These are phyloP conservation scores for Paramisgurnus dabryanus DNA, from an alignment of 2,113 vertebrate genomes.

Conservation along the genomic window DNA sequence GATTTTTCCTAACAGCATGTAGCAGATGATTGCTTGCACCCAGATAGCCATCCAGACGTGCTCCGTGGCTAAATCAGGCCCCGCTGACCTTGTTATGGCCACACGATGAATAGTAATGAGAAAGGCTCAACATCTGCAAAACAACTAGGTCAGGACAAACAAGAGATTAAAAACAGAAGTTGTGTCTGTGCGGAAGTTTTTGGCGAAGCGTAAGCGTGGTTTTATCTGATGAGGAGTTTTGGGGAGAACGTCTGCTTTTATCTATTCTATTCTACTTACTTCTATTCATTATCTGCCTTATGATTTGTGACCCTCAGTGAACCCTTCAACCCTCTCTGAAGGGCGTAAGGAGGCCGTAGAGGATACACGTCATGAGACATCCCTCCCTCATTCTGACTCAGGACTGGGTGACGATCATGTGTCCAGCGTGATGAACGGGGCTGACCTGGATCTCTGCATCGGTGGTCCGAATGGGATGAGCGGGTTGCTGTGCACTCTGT, in stretches of 20 bases:
- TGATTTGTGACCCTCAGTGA: slow-evolving; percentile 71
- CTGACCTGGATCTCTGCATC: slow-evolving; percentile 75
- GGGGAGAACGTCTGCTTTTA: too few relatives aligned
- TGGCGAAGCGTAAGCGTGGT: background rate
- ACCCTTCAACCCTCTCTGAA: slow-evolving; percentile 77
- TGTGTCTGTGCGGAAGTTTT: slow-evolving; percentile 49
- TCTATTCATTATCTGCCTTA: background rate
- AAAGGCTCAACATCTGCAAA: slow-evolving; percentile 68
- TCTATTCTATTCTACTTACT: too few relatives aligned
- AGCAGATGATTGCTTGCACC: slow-evolving; percentile 73
- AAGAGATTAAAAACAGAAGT: slow-evolving; percentile 56
- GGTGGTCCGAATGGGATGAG: slow-evolving; percentile 80
- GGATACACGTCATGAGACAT: slow-evolving; percentile 75
- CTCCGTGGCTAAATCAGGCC: slow-evolving; percentile 66
- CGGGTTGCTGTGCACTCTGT: slow-evolving; percentile 85
- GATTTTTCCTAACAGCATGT: slow-evolving; percentile 70
- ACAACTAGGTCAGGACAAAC: slow-evolving; percentile 59
- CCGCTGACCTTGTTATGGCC: slow-evolving; percentile 73
- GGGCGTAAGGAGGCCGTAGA: slow-evolving; percentile 79
- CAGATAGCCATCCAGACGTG: slow-evolving; percentile 71
- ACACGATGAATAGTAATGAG: slow-evolving; percentile 73
- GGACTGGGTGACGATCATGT: slow-evolving; percentile 87
- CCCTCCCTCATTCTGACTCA: slow-evolving; percentile 87
- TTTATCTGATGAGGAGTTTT: background rate
- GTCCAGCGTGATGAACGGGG: slow-evolving; percentile 82